These are phyloP conservation scores for Dasyurus viverrinus DNA, from an alignment of 2,113 vertebrate species.

Conservation along the genomic window DNA sequence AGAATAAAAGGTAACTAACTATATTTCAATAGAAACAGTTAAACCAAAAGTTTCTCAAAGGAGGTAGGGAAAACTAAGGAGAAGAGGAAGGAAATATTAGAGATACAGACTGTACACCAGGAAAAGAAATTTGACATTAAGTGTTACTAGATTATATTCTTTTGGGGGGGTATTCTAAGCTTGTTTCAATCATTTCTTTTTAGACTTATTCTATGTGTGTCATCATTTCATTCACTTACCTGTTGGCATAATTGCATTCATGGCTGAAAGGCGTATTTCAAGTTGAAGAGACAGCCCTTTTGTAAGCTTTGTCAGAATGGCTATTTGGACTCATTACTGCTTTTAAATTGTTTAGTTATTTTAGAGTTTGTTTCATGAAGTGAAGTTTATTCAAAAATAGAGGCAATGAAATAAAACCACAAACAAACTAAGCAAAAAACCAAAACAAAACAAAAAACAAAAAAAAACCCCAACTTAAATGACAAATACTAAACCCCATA, in stretches of 20 bases:
- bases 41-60: neutral
- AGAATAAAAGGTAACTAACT: conserved; percentile 14
- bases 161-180: conserved; percentile 24
- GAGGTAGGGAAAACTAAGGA: neutral
- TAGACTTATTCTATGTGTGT: conserved; percentile 39
- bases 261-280: conserved; percentile 62
- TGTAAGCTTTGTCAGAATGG: conserved; percentile 27
- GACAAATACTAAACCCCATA: conserved; percentile 43
- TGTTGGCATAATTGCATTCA: conserved; percentile 45
- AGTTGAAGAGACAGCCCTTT: conserved; percentile 35
- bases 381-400: conserved; percentile 57
- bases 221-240: conserved; percentile 57
- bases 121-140: neutral
- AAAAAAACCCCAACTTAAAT: conserved; percentile 37
- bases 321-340: conserved; percentile 7
- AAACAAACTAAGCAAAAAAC: conserved; percentile 43
- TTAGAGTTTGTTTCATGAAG: conserved; percentile 31
- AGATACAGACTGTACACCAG: neutral
- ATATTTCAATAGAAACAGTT: neutral
- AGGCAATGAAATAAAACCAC: conserved; percentile 40
- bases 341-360: conserved; percentile 35
- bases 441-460: too few species aligned
- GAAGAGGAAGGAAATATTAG: neutral
- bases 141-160: neutral
- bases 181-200: conserved; percentile 64